Evolutionary conservation across 2,797 vertebrate genomes (phyloP).

Genomic region (Catamblyrhynchus diadema): DNA sequence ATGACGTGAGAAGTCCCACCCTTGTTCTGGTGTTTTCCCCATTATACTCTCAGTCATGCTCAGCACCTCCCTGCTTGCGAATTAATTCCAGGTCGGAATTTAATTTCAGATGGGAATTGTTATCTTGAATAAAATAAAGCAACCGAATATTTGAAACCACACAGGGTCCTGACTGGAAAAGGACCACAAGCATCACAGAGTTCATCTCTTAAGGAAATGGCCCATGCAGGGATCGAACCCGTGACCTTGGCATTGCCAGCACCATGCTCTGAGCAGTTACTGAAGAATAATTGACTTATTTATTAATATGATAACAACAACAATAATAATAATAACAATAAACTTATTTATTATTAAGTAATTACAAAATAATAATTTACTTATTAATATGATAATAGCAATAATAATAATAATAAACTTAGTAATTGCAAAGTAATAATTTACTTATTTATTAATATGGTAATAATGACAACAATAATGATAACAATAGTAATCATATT

Average conservation of each 20-base stretch:
- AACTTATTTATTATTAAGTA: too few species aligned
- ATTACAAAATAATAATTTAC: too few species aligned
- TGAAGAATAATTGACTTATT: too few species aligned
- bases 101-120: accelerated
- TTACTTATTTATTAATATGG: too few species aligned
- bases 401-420: background rate
- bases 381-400: background rate
- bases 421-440: too few species aligned
- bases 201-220: background rate
- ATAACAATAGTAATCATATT: background rate
- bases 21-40: too few species aligned
- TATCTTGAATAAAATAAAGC: background rate
- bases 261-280: accelerated
- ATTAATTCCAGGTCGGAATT: too few species aligned
- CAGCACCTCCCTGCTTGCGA: too few species aligned
- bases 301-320: too few species aligned
- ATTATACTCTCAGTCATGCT: accelerated
- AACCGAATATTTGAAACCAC: accelerated
- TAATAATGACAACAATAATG: too few species aligned
- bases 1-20: accelerated
- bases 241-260: accelerated
- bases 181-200: accelerated
- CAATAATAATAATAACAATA: too few species aligned
- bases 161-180: accelerated
- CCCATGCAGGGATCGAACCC: accelerated